Conservation (phyloP, 2,888 invertebrate species). For the Micropterix aruncella region DNA sequence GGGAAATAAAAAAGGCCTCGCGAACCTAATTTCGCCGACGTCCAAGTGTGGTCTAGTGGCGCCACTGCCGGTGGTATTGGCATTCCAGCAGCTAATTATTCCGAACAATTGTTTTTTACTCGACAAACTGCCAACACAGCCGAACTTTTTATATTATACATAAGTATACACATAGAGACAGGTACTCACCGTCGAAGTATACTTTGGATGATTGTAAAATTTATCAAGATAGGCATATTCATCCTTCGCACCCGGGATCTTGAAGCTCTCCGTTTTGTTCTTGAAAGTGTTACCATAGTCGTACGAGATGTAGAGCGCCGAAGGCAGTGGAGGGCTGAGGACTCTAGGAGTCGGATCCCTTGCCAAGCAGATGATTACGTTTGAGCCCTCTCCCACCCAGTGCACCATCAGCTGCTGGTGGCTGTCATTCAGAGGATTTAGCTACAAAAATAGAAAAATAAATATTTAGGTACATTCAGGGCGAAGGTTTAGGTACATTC, state of each 20-base stretch:
- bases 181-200: constrained; percentile 61
- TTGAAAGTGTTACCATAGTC: constrained; percentile 73
- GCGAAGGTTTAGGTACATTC: no score
- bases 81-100: no score
- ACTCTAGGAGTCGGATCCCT: constrained; percentile 49
- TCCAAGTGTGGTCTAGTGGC: no score
- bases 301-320: constrained; percentile 73
- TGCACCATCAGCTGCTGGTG: constrained; percentile 85
- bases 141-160: no score
- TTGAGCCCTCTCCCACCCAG: constrained; percentile 81
- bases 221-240: constrained; percentile 62
- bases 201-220: constrained; percentile 73
- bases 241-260: constrained; percentile 34
- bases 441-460: constrained; percentile 35
- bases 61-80: no score
- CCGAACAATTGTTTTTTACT: no score
- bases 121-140: no score
- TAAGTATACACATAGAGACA: not conserved
- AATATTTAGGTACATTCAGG: not conserved
- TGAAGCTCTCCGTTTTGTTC: constrained; percentile 58
- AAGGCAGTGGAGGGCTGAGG: constrained; percentile 47
- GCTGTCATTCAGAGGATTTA: constrained; percentile 64
- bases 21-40: no score
- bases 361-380: constrained; percentile 77
- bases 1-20: no score